A percentile compares a stretch with the other conserved stretches of the same genome.
phyloP scores from a whole-genome alignment of 2,113 vertebrate species.

The Taurulus bubalis region DNA sequence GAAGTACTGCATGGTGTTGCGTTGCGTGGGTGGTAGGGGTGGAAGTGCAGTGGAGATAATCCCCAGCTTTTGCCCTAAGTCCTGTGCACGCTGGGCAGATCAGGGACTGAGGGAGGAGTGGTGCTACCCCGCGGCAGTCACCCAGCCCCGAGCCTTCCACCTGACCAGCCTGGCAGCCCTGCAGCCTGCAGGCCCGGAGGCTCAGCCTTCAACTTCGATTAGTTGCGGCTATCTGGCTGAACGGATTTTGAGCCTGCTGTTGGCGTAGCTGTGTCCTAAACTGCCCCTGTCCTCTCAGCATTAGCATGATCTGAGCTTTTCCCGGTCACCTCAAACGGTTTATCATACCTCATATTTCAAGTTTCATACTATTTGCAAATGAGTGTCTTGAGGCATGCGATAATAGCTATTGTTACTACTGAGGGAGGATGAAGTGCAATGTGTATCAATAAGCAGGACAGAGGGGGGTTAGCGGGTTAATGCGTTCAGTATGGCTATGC shows the following conservation, averaged over 20 bases:
- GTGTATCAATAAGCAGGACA: slow-evolving; percentile 49
- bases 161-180: slow-evolving; percentile 81
- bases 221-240: slow-evolving; percentile 42
- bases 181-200: slow-evolving; percentile 51
- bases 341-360: not conserved
- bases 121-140: slow-evolving; percentile 87
- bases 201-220: slow-evolving; percentile 59
- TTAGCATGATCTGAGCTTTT: not conserved
- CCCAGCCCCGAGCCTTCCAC: slow-evolving; percentile 83
- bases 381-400: slow-evolving; percentile 10
- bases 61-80: slow-evolving; percentile 88
- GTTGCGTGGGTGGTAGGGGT: slow-evolving; percentile 76
- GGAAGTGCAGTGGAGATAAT: slow-evolving; percentile 82
- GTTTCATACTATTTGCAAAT: slow-evolving; percentile 14
- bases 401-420: slow-evolving; percentile 38
- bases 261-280: slow-evolving; percentile 52
- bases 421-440: slow-evolving; percentile 46
- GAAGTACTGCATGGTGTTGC: slow-evolving; percentile 10
- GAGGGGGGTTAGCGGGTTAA: slow-evolving; percentile 73
- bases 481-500: slow-evolving; percentile 72
- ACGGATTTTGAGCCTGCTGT: slow-evolving; percentile 42
- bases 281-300: slow-evolving; percentile 30
- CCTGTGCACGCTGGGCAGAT: slow-evolving; percentile 86
- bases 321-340: slow-evolving; percentile 10
- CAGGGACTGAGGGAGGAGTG: slow-evolving; percentile 84